Percentiles rank a stretch among this genome's conserved stretches.
Conservation (phyloP, 2,113 vertebrate species). For the Piprites chloris region DNA sequence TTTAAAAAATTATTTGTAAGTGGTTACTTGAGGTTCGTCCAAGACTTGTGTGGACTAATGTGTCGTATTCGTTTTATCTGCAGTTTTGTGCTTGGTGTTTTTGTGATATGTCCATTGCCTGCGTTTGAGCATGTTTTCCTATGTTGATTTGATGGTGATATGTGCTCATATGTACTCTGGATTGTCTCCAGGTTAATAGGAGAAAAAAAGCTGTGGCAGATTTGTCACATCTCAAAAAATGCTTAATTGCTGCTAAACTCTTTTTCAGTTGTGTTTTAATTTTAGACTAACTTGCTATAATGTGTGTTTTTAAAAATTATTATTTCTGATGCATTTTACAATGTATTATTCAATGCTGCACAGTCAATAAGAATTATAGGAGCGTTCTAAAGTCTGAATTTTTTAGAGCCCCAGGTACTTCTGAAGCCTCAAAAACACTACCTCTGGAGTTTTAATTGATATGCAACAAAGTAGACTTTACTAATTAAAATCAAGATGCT, state of each 20-base stretch:
- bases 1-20: background rate
- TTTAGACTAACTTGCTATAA: background rate
- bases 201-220: conserved; percentile 17
- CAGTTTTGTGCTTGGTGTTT: background rate
- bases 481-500: conserved; percentile 84
- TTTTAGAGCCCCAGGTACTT: conserved; percentile 75
- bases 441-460: conserved; percentile 79
- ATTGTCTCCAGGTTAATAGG: background rate
- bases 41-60: background rate
- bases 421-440: conserved; percentile 55
- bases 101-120: background rate
- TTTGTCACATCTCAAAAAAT: conserved; percentile 22
- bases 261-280: background rate
- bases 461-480: conserved; percentile 82
- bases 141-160: background rate
- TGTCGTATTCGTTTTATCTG: background rate
- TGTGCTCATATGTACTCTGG: background rate
- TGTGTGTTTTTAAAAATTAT: background rate
- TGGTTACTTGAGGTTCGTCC: background rate
- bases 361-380: conserved; percentile 19
- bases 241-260: conserved; percentile 22
- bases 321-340: background rate
- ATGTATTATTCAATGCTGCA: background rate
- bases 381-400: conserved; percentile 65
- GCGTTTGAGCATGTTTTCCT: background rate